Evolutionary conservation across 1,140 invertebrate genomes (phyloP).

Genomic region (Neoseiulus cucumeris): DNA sequence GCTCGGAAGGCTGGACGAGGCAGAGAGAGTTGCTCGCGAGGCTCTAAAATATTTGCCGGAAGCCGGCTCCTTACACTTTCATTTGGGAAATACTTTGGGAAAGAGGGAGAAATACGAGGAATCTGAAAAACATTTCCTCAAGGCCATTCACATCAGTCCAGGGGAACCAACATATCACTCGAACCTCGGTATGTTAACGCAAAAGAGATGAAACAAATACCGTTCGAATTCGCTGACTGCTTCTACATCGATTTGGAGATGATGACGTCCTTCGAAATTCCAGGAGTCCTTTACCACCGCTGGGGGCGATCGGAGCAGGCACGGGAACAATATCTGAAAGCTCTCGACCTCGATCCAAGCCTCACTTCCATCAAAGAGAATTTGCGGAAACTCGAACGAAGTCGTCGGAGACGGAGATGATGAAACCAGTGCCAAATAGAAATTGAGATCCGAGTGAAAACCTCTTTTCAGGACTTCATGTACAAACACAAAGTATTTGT

Average conservation of each 20-base stretch:
- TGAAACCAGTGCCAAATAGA: too few species aligned
- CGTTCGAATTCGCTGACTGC: constrained; percentile 8
- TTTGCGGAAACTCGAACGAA: neutral
- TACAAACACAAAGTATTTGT: too few species aligned
- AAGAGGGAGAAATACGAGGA: constrained; percentile 50
- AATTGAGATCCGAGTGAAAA: too few species aligned
- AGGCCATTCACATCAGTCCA: constrained; percentile 47
- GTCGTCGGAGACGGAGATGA: neutral
- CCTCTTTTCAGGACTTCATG: too few species aligned
- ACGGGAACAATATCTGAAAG: constrained; percentile 47
- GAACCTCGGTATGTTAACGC: constrained; percentile 56
- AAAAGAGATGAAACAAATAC: constrained; percentile 6
- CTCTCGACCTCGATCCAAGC: constrained; percentile 45
- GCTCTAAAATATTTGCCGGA: constrained; percentile 46
- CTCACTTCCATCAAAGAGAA: neutral
- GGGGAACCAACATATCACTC: constrained; percentile 49
- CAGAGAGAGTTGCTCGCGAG: constrained; percentile 41
- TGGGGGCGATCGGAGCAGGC: constrained; percentile 61
- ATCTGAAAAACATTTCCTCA: constrained; percentile 57
- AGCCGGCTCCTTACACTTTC: constrained; percentile 56
- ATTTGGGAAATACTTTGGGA: constrained; percentile 65
- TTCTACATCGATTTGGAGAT: neutral
- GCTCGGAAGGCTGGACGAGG: constrained; percentile 42
- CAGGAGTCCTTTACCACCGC: constrained; percentile 76
- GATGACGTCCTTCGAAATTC: constrained; percentile 18